phyloP scores from a whole-genome alignment of 2,888 invertebrate species.

The Clunio marinus region DNA sequence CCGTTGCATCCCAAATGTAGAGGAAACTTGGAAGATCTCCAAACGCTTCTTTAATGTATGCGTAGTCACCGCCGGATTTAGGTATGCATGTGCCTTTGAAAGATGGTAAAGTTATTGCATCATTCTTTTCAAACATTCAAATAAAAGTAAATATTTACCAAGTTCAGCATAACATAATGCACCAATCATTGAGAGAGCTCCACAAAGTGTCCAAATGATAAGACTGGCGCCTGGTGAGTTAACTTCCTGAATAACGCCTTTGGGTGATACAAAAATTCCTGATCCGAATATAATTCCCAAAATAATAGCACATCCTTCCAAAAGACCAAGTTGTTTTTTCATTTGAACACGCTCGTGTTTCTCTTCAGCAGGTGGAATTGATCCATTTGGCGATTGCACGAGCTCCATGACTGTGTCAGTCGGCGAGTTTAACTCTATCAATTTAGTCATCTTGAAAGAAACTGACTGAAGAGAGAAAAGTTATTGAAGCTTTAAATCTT shows the following conservation, averaged over 20 bases:
- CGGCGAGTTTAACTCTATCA: slow-evolving; percentile 35
- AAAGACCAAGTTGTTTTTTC: slow-evolving; percentile 82
- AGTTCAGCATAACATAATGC: slow-evolving; percentile 96
- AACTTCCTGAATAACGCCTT: slow-evolving; percentile 82
- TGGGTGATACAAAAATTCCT: slow-evolving; percentile 51
- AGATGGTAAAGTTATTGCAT: neutral
- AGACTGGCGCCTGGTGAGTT: slow-evolving; percentile 86
- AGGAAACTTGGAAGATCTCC: slow-evolving; percentile 89
- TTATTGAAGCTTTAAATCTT: neutral
- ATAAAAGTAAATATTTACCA: slow-evolving; percentile 53
- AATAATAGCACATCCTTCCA: slow-evolving; percentile 91
- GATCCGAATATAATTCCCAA: slow-evolving; percentile 93
- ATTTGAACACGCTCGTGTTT: slow-evolving; percentile 56
- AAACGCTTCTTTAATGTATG: slow-evolving; percentile 89
- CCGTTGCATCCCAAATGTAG: slow-evolving; percentile 94
- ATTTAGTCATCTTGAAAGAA: slow-evolving; percentile 1
- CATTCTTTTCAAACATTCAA: too few relatives aligned
- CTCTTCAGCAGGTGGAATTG: slow-evolving; percentile 46
- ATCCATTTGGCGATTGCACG: neutral
- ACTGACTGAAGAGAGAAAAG: neutral
- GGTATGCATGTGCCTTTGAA: slow-evolving; percentile 67
- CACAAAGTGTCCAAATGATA: slow-evolving; percentile 83
- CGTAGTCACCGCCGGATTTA: slow-evolving; percentile 95
- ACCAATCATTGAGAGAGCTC: slow-evolving; percentile 84
- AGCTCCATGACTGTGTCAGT: slow-evolving; percentile 35